Conservation (phyloP, 2,797 vertebrate genomes). For the Sebastes jordani region DNA sequence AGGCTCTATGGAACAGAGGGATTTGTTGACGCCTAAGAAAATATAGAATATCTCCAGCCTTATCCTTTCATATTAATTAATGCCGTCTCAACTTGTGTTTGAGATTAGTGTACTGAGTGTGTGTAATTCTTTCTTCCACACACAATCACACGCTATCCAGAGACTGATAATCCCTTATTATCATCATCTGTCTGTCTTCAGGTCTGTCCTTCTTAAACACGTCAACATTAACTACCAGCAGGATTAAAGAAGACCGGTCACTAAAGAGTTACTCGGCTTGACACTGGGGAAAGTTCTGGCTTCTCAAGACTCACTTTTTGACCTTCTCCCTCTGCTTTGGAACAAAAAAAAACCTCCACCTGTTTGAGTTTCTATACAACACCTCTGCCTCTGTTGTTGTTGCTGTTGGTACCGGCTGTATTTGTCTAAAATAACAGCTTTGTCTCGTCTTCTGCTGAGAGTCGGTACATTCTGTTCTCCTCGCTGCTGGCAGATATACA, state of each 20-base stretch:
- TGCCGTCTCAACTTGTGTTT: neutral
- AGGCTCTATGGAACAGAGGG: neutral
- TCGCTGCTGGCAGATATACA: neutral
- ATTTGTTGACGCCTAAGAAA: fast-evolving
- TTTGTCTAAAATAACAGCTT: neutral
- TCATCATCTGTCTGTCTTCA: neutral
- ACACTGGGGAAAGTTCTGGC: neutral
- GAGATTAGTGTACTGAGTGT: neutral
- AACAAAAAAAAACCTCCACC: neutral
- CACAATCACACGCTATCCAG: neutral
- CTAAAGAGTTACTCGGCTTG: neutral
- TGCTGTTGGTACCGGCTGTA: neutral
- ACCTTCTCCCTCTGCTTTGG: neutral
- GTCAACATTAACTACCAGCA: neutral
- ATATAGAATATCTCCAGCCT: too few relatives aligned
- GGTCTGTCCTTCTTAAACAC: neutral
- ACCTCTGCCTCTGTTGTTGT: neutral
- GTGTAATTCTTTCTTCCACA: too few relatives aligned
- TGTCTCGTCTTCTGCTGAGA: neutral
- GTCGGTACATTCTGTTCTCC: neutral
- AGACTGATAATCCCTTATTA: constrained; percentile 16
- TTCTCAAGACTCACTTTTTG: neutral
- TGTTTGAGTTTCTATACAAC: neutral
- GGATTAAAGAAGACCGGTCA: neutral
- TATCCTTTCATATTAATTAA: neutral